phyloP scores from a whole-genome alignment of 2,113 vertebrate species.

The Nothoprocta pentlandii region DNA sequence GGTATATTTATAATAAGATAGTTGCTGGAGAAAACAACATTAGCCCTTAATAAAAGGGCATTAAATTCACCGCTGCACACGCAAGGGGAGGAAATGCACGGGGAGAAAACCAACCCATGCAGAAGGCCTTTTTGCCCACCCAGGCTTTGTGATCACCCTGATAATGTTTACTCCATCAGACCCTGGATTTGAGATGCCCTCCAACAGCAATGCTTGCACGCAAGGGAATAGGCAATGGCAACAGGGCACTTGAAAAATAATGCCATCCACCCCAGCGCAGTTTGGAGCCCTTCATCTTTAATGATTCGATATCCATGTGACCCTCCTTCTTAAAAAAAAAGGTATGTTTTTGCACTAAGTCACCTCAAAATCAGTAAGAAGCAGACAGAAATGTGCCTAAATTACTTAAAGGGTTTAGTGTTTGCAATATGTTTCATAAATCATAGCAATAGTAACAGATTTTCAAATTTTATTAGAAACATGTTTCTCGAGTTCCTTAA shows the following conservation, averaged over 20 bases:
- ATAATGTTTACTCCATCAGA: neutral
- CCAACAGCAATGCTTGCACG: neutral
- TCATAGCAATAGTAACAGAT: neutral
- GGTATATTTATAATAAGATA: neutral
- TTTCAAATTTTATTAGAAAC: neutral
- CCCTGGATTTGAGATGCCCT: neutral
- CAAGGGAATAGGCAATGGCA: neutral
- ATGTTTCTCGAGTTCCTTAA: neutral
- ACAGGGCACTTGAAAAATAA: neutral
- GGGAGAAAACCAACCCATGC: neutral
- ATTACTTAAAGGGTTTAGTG: neutral
- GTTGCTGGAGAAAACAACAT: neutral
- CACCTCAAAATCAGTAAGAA: neutral
- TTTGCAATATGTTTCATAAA: neutral
- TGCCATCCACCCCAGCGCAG: neutral
- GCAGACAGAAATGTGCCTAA: neutral
- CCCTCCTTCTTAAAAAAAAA: neutral
- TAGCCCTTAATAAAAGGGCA: neutral
- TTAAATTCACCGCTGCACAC: neutral
- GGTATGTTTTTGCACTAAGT: neutral
- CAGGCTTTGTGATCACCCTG: neutral
- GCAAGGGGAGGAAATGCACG: neutral
- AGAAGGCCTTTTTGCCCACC: neutral
- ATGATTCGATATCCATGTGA: neutral
- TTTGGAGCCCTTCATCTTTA: neutral